phyloP scores from a whole-genome alignment of 2,797 vertebrate genomes.

The Danio aesculapii region DNA sequence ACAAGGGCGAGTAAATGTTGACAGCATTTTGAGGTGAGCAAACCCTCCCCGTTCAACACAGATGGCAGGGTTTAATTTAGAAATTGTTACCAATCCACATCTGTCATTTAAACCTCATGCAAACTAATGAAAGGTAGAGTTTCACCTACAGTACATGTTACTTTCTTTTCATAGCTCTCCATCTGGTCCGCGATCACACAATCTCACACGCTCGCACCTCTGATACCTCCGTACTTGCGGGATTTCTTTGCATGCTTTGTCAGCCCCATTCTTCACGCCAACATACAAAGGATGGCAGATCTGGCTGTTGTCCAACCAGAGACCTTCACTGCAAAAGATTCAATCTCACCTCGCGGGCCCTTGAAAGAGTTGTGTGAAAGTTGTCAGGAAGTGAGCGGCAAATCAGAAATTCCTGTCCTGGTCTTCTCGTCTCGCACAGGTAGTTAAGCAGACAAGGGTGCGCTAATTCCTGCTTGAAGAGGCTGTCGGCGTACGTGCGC shows the following conservation, averaged over 20 bases:
- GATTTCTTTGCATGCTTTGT: constrained; percentile 26
- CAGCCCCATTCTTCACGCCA: background rate
- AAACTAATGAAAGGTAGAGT: background rate
- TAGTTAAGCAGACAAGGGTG: constrained; percentile 55
- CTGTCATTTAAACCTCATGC: background rate
- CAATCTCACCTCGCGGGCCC: background rate
- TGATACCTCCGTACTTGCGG: constrained; percentile 21
- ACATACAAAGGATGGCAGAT: constrained; percentile 2
- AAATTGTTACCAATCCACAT: background rate
- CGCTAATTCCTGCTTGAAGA: constrained; percentile 56
- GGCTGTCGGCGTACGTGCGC: constrained; percentile 40
- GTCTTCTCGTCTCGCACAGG: constrained; percentile 26
- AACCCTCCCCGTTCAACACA: background rate
- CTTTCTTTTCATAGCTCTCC: constrained; percentile 32
- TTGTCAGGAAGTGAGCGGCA: constrained; percentile 10
- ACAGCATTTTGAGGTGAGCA: too few species aligned
- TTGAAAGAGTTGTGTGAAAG: constrained; percentile 8
- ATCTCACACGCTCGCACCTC: background rate
- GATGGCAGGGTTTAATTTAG: background rate
- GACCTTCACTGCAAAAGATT: constrained; percentile 25
- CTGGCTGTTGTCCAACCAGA: constrained; percentile 19
- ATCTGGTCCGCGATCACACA: constrained; percentile 23
- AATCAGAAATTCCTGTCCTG: constrained; percentile 27
- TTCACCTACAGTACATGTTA: background rate
- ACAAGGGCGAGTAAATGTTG: too few species aligned